These are phyloP conservation scores for Xylota segnis DNA, from an alignment of 2,888 invertebrate genomes.

Conservation along the genomic window DNA sequence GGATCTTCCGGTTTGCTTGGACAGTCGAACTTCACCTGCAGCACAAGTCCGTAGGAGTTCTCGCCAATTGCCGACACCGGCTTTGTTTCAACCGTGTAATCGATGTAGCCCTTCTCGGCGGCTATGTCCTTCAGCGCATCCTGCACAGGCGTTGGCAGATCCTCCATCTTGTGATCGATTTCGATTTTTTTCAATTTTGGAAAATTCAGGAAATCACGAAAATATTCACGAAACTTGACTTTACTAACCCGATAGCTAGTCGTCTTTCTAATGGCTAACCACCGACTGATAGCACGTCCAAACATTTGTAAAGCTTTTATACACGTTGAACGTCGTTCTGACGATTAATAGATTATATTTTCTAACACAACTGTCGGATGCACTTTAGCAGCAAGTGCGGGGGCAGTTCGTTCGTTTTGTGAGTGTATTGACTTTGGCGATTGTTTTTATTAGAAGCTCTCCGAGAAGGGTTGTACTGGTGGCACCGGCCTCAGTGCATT, in stretches of 20 bases:
- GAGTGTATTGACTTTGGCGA: slow-evolving; percentile 15
- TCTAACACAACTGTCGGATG: slow-evolving; percentile 49
- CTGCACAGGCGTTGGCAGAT: slow-evolving; percentile 35
- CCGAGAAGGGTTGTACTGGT: slow-evolving; percentile 7
- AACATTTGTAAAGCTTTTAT: slow-evolving; percentile 72
- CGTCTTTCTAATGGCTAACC: slow-evolving; percentile 64
- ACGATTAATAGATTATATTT: slow-evolving; percentile 59
- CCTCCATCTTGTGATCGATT: slow-evolving; percentile 3
- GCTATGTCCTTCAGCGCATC: slow-evolving; percentile 45
- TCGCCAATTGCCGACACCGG: slow-evolving; percentile 77
- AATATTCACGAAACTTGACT: not conserved
- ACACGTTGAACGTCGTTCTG: slow-evolving; percentile 48
- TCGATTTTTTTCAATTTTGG: not conserved
- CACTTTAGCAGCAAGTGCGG: slow-evolving; percentile 26
- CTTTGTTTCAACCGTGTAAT: slow-evolving; percentile 48
- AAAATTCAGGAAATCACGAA: not conserved
- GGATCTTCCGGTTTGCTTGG: not conserved
- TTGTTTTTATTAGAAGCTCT: slow-evolving; percentile 26
- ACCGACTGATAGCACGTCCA: slow-evolving; percentile 63
- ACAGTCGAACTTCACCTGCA: slow-evolving; percentile 76
- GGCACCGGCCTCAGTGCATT: not conserved
- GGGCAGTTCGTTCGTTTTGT: slow-evolving; percentile 16
- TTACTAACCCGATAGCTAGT: slow-evolving; percentile 32
- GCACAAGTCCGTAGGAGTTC: slow-evolving; percentile 78
- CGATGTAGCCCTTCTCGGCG: slow-evolving; percentile 7